Evolutionary conservation across 2,888 invertebrate species (phyloP), one percentile per base, ranked within the genome.

Genomic region (Silvanus unidentatus): DNA sequence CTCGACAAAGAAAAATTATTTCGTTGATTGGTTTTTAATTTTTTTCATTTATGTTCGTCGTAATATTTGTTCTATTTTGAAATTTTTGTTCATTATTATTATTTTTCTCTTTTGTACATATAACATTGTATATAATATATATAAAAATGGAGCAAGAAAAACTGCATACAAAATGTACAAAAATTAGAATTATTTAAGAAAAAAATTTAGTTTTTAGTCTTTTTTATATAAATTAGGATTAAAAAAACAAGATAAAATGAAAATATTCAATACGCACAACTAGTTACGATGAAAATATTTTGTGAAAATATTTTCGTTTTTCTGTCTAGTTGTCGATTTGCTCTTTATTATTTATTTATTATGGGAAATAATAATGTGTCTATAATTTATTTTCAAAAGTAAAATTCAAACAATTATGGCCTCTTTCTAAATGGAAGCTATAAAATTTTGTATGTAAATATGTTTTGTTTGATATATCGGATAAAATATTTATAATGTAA

Each of bases 391-490:
- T 32, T 32, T 8, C 3, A 22, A 22, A 22, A 22, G 8, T 5
- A 22, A 43, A 52, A 52, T 52, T 8, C n/a, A 32, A 22, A 22
- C 4, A 8, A 22, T 5, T 22, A 32, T 11, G 52, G 50, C 53
- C 49, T 51, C 47, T 47, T 47, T 45, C 39, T 39, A 16, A 35
- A 42, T 41, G 37, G 52, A 53, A 61, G 64, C 64, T 70, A 69
- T 69, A 70, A 65, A 68, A 69, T 68, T 67, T 66, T n/a, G n/a
- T n/a, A n/a, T n/a, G n/a, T n/a, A n/a, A n/a, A 65, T 69, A 69
- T 65, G 67, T 67, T 32, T 68, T 63, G 64, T 68, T 65, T 63
- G 68, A 65, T 64, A 50, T 32, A 52, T 53, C 49, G 42, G 43
- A 42, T 44, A 39, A 42, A 44, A 50, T 44, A 32, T 14, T 50